phyloP scores from a whole-genome alignment of 2,797 vertebrate genomes.

The Neoniphon sammara region DNA sequence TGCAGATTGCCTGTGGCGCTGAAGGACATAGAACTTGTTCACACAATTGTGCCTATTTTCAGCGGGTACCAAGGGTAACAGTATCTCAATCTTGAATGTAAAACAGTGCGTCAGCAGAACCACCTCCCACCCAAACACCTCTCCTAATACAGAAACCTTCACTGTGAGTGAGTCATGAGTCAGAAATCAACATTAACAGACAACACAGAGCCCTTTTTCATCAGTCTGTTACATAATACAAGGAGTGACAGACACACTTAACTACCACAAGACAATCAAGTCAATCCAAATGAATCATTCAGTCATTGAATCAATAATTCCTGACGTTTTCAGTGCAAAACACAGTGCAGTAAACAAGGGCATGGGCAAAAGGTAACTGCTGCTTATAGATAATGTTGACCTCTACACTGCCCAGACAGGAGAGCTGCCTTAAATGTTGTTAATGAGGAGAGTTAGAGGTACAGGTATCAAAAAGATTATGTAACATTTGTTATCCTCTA shows the following conservation, averaged over 20 bases:
- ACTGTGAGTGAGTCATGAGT: background rate
- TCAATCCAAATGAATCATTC: slow-evolving; percentile 5
- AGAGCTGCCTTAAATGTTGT: background rate
- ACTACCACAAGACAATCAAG: background rate
- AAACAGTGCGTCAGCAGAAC: background rate
- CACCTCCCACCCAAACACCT: background rate
- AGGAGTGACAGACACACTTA: background rate
- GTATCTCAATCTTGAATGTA: background rate
- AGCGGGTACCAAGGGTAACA: background rate
- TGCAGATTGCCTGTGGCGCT: background rate
- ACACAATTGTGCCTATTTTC: background rate
- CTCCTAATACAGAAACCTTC: background rate
- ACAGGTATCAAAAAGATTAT: background rate
- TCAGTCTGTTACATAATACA: background rate
- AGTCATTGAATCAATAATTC: slow-evolving; percentile 2
- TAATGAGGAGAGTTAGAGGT: background rate
- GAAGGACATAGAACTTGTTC: background rate
- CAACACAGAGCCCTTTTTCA: background rate
- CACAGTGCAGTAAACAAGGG: background rate
- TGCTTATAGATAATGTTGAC: slow-evolving; percentile 6
- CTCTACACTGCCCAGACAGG: background rate
- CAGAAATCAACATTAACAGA: background rate
- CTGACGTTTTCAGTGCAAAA: background rate
- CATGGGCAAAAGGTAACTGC: background rate
- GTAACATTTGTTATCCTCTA: too few relatives aligned